Evolutionary conservation across 2,797 vertebrate species (phyloP), one percentile per base, ranked within the genome.

Genomic region (Malacoctenus gilli): DNA sequence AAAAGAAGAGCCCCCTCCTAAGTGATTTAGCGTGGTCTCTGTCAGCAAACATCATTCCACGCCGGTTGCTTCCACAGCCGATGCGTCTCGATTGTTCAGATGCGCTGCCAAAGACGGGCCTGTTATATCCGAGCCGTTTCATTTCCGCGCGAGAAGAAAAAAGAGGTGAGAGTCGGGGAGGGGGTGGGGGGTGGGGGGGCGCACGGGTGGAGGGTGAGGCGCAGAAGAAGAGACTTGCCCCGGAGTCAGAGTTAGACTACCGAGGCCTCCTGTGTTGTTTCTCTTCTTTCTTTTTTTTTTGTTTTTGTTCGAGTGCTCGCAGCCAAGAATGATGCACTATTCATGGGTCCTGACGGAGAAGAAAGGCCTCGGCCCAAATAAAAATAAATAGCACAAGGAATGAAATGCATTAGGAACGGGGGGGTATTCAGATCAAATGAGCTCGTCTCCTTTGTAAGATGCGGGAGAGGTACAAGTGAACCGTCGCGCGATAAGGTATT

Each of bases 91-190:
- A 92, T 93, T 92, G 92, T 90, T 81, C 83, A 87, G 82, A 88
- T 72, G 89, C 91, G 60, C 84, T 87, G 82, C 89, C 89, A 84
- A 93, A 89, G 89, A 89, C 87, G 89, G 82, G 86, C 80, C 64
- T 77, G 78, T 94, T 95, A 89, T 89, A 95, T 95, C 90, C 90
- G 88, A 87, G 76, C 92, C 86, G 88, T 90, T 94, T 91, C 75
- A 78, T 92, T 90, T 86, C 73, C 37, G 65, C 61, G 62, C 25
- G 9, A 28, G n/a, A 83, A 76, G 84, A 88, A 83, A 19, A 52
- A 38, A 23, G 30, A 90, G 84, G 79, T 87, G 85, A 88, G 78
- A 64, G 54, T n/a, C n/a, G n/a, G n/a, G n/a, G n/a, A n/a, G n/a
- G n/a, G n/a, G n/a, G n/a, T n/a, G n/a, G n/a, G n/a, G n/a, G n/a